phyloP scores from a whole-genome alignment of 2,113 vertebrate species.

The Vireo altiloquus region DNA sequence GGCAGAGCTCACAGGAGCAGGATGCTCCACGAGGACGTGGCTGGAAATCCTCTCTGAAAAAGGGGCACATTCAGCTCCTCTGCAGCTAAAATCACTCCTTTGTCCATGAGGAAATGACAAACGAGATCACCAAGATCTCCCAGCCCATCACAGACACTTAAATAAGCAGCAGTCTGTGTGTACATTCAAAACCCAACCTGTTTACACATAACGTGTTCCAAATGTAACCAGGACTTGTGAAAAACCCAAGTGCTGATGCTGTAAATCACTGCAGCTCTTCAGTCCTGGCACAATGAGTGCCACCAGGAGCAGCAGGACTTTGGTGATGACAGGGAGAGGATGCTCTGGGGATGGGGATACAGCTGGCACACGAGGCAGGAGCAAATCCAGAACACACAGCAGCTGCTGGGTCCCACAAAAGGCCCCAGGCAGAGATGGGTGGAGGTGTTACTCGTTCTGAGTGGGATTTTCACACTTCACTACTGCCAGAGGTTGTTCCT shows the following conservation, averaged over 20 bases:
- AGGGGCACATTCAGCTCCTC: neutral
- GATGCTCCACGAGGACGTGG: neutral
- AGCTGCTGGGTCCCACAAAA: neutral
- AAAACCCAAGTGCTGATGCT: neutral
- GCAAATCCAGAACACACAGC: neutral
- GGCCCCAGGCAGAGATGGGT: neutral
- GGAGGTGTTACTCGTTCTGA: neutral
- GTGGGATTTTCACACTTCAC: neutral
- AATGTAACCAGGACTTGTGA: neutral
- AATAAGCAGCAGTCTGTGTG: neutral
- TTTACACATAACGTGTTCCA: neutral
- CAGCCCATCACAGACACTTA: neutral
- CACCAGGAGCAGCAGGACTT: neutral
- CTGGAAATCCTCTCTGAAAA: neutral
- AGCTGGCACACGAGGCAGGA: neutral
- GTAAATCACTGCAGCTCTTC: neutral
- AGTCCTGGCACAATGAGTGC: neutral
- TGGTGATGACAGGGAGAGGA: neutral
- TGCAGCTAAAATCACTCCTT: neutral
- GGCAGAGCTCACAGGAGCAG: neutral
- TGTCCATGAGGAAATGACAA: neutral
- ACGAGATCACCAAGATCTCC: neutral
- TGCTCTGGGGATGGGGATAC: neutral
- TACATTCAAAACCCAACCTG: neutral
- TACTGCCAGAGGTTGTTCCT: neutral